Evolutionary conservation across 1,140 invertebrate species (phyloP).

Genomic region (Drosophila sproati): DNA sequence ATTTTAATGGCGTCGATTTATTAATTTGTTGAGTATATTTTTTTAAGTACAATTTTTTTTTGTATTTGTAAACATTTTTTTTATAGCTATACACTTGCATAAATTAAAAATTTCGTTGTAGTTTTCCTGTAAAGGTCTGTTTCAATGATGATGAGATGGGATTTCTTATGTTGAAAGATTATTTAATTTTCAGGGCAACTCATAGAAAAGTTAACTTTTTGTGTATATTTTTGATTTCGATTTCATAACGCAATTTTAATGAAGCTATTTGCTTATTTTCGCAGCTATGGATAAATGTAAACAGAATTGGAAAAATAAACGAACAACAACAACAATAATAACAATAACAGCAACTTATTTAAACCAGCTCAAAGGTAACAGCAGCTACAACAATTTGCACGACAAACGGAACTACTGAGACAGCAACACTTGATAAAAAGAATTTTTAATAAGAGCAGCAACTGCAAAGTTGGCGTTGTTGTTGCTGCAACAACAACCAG

Average conservation of each 20-base stretch:
- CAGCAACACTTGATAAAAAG: conserved; percentile 5
- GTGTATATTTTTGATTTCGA: conserved; percentile 8
- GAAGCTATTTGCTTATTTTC: conserved; percentile 9
- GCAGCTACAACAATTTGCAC: conserved; percentile 11
- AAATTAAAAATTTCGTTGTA: too few relatives aligned
- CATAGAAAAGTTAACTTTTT: neutral
- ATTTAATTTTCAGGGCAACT: neutral
- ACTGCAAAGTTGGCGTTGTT: conserved; percentile 25
- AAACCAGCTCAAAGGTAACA: conserved; percentile 2
- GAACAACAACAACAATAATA: conserved; percentile 9
- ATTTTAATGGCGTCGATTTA: neutral
- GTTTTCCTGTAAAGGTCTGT: too few relatives aligned
- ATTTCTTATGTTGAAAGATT: neutral
- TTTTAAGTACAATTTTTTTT: neutral
- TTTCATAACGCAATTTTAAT: conserved; percentile 12
- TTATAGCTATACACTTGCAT: too few relatives aligned
- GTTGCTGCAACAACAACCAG: conserved; percentile 19
- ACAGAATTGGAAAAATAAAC: conserved; percentile 9
- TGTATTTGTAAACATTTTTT: too few relatives aligned
- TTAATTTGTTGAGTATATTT: neutral
- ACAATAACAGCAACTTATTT: conserved; percentile 7
- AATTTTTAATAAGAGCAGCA: conserved; percentile 28
- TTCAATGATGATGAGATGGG: too few relatives aligned
- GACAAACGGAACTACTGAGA: conserved; percentile 10
- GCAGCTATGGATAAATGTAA: conserved; percentile 38